These are phyloP conservation scores for Pristionchus arcanus DNA, from an alignment of 2,888 invertebrate species.

Conservation along the genomic window DNA sequence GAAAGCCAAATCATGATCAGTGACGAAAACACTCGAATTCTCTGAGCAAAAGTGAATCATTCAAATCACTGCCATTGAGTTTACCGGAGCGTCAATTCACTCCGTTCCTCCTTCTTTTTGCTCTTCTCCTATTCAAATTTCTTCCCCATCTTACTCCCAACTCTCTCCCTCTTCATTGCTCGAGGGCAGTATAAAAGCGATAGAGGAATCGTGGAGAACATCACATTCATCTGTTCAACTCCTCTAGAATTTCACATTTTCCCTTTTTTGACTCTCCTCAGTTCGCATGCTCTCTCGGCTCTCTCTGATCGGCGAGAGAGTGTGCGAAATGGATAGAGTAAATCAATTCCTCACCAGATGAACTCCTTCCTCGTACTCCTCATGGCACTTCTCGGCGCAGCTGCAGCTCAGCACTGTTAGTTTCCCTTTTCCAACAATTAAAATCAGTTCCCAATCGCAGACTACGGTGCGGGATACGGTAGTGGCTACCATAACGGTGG, in stretches of 20 bases:
- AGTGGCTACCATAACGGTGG: constrained; percentile 34
- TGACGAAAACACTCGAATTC: not conserved
- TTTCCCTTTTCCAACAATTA: not conserved
- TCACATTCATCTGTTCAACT: not conserved
- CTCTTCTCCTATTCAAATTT: constrained; percentile 40
- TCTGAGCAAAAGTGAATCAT: not conserved
- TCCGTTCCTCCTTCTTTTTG: not conserved
- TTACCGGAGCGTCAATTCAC: not conserved
- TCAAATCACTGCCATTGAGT: not conserved
- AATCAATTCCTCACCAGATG: not conserved
- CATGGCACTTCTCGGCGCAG: not conserved
- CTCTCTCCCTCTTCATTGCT: constrained; percentile 39
- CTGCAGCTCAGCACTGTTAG: constrained; percentile 34
- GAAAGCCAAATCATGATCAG: not conserved
- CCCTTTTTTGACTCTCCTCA: not conserved
- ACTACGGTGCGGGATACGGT: constrained; percentile 51
- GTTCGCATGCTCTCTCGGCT: not conserved
- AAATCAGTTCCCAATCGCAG: not conserved
- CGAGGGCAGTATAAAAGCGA: constrained; percentile 10
- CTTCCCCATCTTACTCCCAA: constrained; percentile 28
- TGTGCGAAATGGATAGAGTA: not conserved
- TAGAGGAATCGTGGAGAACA: not conserved
- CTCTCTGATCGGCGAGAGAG: too few species aligned
- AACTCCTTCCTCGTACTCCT: not conserved
- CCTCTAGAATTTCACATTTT: not conserved